Conservation (phyloP, 2,888 invertebrate genomes). For the Drosophila koepferae region DNA sequence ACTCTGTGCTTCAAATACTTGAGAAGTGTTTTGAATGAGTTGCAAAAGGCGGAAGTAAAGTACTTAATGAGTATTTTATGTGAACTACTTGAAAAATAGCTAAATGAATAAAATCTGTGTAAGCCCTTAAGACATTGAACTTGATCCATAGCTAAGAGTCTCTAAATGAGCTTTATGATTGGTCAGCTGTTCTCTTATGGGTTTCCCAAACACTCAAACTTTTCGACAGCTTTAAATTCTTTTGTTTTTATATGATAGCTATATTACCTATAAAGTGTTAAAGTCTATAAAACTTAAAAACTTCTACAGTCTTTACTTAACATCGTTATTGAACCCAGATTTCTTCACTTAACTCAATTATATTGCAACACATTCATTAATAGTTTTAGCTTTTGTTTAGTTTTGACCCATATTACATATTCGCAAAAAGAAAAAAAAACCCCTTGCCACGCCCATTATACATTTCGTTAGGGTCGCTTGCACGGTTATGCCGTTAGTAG, state of each 20-base stretch:
- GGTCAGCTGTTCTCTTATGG: not conserved
- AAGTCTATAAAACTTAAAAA: too few species aligned
- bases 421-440: not conserved
- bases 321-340: too few species aligned
- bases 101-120: not conserved
- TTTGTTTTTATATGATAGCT: too few species aligned
- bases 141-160: not conserved
- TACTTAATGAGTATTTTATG: not conserved
- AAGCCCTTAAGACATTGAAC: not conserved
- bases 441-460: conserved; percentile 4
- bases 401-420: conserved; percentile 43
- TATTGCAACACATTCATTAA: conserved; percentile 7
- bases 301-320: too few species aligned
- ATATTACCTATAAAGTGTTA: too few species aligned
- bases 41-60: not conserved
- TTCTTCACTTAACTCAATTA: not conserved
- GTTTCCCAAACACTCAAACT: not conserved
- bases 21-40: not conserved
- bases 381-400: not conserved
- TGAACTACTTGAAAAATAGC: not conserved
- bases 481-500: conserved; percentile 32
- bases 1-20: not conserved
- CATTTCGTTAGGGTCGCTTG: conserved; percentile 53
- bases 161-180: not conserved
- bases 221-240: too few species aligned